phyloP scores from a whole-genome alignment of 2,113 vertebrate genomes.

The Pterophyllum scalare region DNA sequence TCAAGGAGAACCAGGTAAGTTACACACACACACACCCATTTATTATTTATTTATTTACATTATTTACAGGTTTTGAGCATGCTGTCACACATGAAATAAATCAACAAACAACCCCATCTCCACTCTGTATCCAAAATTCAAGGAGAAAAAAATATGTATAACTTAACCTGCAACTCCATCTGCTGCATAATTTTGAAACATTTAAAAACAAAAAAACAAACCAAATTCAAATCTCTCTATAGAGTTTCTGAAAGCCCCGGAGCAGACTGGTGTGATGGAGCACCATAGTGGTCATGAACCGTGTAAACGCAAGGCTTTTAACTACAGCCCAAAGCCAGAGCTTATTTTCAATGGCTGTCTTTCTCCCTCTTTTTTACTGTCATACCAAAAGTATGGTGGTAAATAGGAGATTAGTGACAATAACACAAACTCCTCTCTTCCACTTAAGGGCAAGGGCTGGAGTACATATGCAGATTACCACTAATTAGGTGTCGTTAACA shows the following conservation, averaged over 20 bases:
- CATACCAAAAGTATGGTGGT: too few relatives aligned
- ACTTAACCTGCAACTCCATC: background rate
- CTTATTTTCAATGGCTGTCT: background rate
- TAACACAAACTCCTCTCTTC: background rate
- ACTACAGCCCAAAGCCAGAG: background rate
- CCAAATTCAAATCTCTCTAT: background rate
- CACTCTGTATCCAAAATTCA: background rate
- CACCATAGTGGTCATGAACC: too few relatives aligned
- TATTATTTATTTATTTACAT: background rate
- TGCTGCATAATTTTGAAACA: background rate
- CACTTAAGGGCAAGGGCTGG: background rate
- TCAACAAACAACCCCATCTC: background rate
- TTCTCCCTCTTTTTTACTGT: background rate
- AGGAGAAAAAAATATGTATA: too few relatives aligned
- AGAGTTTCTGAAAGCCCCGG: background rate
- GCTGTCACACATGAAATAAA: background rate
- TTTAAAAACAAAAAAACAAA: too few relatives aligned
- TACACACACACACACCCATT: background rate
- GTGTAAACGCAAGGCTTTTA: background rate
- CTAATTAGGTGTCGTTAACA: too few relatives aligned
- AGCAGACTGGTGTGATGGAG: background rate
- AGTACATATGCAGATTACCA: background rate
- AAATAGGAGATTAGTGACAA: background rate
- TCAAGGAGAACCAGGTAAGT: constrained; percentile 86
- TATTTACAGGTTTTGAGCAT: background rate